These are phyloP conservation scores for Hyles lineata DNA, from an alignment of 2,888 invertebrate genomes.

Conservation along the genomic window DNA sequence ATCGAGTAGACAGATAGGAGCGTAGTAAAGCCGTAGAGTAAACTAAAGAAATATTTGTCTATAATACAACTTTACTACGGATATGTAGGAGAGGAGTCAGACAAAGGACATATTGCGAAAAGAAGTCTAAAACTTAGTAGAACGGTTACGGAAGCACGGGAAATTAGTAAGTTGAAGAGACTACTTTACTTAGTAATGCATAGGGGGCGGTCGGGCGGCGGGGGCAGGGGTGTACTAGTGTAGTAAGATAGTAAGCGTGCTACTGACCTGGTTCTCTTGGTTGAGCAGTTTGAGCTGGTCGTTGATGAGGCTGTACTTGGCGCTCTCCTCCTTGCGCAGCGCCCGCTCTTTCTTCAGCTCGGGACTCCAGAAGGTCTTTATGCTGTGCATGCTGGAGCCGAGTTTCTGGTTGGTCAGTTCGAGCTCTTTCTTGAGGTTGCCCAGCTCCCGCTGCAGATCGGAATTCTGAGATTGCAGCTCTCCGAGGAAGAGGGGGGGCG, in stretches of 20 bases:
- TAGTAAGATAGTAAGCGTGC: slow-evolving; percentile 24
- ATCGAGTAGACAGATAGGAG: slow-evolving; percentile 3
- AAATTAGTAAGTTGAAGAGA: neutral
- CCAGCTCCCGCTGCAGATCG: slow-evolving; percentile 96
- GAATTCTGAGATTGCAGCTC: slow-evolving; percentile 97
- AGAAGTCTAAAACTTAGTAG: neutral
- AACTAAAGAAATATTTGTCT: neutral
- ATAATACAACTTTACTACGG: neutral
- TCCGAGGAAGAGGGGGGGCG: slow-evolving; percentile 89
- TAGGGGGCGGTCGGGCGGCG: slow-evolving; percentile 2
- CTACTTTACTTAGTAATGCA: slow-evolving; percentile 9
- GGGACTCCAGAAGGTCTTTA: slow-evolving; percentile 99
- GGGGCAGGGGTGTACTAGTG: slow-evolving; percentile 14
- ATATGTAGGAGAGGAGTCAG: neutral
- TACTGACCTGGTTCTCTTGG: slow-evolving; percentile 96
- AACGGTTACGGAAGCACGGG: neutral
- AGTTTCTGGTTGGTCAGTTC: slow-evolving; percentile 98
- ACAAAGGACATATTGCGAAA: neutral
- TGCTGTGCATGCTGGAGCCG: slow-evolving; percentile 99
- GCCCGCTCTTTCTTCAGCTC: slow-evolving; percentile 99
- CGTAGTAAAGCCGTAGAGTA: neutral
- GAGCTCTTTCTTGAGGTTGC: slow-evolving; percentile 95
- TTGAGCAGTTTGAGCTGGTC: slow-evolving; percentile 98
- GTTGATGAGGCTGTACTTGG: slow-evolving; percentile 97
- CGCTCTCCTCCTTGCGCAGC: slow-evolving; percentile 98